Base-by-base conservation (phyloP, 2,888 invertebrate species). In the Drosophila acutilabella region DNA sequence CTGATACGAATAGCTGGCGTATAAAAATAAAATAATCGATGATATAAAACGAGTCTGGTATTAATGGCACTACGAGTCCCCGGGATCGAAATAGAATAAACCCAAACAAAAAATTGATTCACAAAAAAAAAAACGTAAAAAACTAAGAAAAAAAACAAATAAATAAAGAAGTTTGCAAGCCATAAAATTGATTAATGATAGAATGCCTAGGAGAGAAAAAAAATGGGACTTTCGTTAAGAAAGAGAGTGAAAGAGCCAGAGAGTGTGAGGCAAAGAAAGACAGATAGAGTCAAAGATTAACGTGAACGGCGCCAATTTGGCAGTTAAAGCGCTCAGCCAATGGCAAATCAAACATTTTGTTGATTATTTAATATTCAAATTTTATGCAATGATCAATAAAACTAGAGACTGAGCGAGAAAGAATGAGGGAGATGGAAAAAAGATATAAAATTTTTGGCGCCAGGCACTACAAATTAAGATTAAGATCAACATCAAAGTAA, bases 381-480 rank as follows among this genome's bases (percentile, higher is more conserved):
- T 74, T 78, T 78, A 78, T 71, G 68, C 71, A 51, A 64, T 67
- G 64, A 71, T 42, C 30, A 60, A 38, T 13, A 36, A 51, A 56
- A 26, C 30, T 30, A 30, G 30, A 30, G 30, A 30, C 8, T 6
- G 30, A 30, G 30, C 7, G 8, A 30, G 30, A 13, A 30, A 36
- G 44, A 16, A 44, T 47, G 45, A 16, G 13, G 4, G 5, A 18
- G 47, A 14, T 11, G 60, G 41, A 68, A 59, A 40, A 66, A 68
- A 66, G 18, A 71, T 52, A 50, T 16, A 42, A 62, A 75, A 65
- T 52, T 65, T 58, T 61, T 87, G 84, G 89, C 89, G 85, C 89
- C 89, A 89, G 79, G 64, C 71, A 69, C 73, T 38, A 89, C 72
- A 83, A 84, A 85, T 78, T 79, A 83, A 78, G 84, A 85, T 84